Evolutionary conservation across 2,797 vertebrate species (phyloP), one percentile per base, ranked within the genome.

Genomic region (Tadarida brasiliensis): DNA sequence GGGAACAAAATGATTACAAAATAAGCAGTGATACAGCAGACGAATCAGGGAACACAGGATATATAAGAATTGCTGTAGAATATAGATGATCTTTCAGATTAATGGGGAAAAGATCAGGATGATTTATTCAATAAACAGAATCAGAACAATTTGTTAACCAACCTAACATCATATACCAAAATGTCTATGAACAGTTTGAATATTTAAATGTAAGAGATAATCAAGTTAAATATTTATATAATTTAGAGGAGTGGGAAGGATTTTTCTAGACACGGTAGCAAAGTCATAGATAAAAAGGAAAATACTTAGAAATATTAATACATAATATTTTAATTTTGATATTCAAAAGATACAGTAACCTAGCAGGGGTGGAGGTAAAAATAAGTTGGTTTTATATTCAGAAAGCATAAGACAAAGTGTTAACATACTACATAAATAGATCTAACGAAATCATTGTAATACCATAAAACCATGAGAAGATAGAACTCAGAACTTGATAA

Each of bases 401-500:
- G 57, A 91, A 91, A 80, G 14, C 54, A 70, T 74, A 30, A 56
- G n/a, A 10, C 22, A 94, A 51, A 63, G 12, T 2, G 33, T 78
- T 78, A 61, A 30, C 7, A 51, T 57, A 59, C n/a, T 73, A 49
- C 73, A 57, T 65, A 81, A 49, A 81, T 16, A 87, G 24, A 87
- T 26, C n/a, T 88, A 24, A 87, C 14, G 83, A 44, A 96, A 80
- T 93, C 57, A 70, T 95, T 90, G 83, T 85, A 89, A 33, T 65
- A 33, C 14, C 30, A 73, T 74, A 93, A 87, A 86, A 47, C n/a
- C 17, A 57, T 54, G 33, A 87, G 76, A 82, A 24, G 6, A 78
- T 47, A 83, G 51, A 91, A 86, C 33, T 84, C 51, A 92, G 44
- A 95, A 82, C 56, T 90, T 87, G 19, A 84, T 76, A 71, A 87